Conservation (phyloP, 2,888 invertebrate genomes). For the Chamaedrilus cognettii region DNA sequence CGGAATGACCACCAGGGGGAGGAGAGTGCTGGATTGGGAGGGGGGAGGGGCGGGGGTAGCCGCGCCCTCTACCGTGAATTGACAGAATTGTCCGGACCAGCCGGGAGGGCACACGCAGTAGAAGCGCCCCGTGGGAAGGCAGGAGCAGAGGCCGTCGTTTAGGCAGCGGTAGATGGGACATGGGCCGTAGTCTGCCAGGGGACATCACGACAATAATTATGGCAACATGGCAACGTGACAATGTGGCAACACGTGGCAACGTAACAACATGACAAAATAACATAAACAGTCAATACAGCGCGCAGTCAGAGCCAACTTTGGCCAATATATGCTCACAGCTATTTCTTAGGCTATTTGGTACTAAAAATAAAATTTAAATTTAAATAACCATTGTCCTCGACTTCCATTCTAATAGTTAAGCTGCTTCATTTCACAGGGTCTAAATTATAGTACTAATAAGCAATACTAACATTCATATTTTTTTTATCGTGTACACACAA, state of each 20-base stretch:
- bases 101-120: slow-evolving; percentile 7
- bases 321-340: too few relatives aligned
- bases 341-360: too few relatives aligned
- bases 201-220: too few relatives aligned
- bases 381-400: too few relatives aligned
- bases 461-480: too few relatives aligned
- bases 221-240: too few relatives aligned
- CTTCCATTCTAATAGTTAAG: too few relatives aligned
- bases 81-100: slow-evolving; percentile 1
- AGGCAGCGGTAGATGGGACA: slow-evolving; percentile 4
- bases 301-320: too few relatives aligned
- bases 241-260: neutral
- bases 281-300: too few relatives aligned
- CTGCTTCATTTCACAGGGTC: too few relatives aligned
- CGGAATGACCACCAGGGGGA: slow-evolving; percentile 10
- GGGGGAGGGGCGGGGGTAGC: neutral
- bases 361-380: slow-evolving; percentile 1
- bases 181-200: slow-evolving; percentile 13
- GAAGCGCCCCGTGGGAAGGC: slow-evolving; percentile 5
- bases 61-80: neutral
- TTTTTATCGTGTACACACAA: too few relatives aligned
- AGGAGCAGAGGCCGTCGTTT: slow-evolving; percentile 3
- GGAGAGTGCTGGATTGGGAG: neutral
- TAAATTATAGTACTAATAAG: too few relatives aligned
- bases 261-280: neutral